These are phyloP conservation scores for Shinisaurus crocodilurus DNA, from an alignment of 2,113 vertebrate species.

Conservation along the genomic window DNA sequence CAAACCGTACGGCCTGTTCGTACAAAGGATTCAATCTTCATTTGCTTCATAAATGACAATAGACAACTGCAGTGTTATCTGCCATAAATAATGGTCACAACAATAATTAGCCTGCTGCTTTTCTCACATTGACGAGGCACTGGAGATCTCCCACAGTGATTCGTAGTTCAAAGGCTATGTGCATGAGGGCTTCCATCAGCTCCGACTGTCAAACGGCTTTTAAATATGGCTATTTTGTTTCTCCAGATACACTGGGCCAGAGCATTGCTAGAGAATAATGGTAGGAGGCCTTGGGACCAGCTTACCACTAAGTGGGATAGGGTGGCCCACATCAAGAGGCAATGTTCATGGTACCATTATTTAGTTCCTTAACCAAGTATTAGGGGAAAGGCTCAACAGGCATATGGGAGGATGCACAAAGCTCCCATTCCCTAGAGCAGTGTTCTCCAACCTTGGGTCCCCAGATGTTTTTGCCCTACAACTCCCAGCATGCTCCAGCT, in stretches of 20 bases:
- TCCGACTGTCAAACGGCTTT: neutral
- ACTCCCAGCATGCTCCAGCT: no score
- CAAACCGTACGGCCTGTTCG: neutral
- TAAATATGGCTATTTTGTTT: neutral
- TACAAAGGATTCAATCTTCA: neutral
- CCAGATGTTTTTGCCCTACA: no score
- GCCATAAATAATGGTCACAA: neutral
- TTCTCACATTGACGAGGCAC: neutral
- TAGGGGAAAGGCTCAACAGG: neutral
- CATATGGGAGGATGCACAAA: neutral
- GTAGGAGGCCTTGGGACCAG: neutral
- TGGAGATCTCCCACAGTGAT: neutral
- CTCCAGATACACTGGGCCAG: neutral
- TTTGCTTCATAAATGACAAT: neutral
- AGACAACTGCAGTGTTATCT: neutral
- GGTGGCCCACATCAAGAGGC: neutral
- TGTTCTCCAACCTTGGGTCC: no score
- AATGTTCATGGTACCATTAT: neutral
- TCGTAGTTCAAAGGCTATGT: neutral
- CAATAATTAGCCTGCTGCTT: neutral
- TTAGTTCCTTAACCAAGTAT: neutral
- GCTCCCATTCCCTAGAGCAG: neutral
- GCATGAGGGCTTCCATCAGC: neutral
- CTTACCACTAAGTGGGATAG: neutral
- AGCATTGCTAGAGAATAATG: neutral